Percentiles rank a stretch among this genome's conserved stretches.
phyloP scores from a whole-genome alignment of 2,888 invertebrate genomes.

The Cremastinae sp. region DNA sequence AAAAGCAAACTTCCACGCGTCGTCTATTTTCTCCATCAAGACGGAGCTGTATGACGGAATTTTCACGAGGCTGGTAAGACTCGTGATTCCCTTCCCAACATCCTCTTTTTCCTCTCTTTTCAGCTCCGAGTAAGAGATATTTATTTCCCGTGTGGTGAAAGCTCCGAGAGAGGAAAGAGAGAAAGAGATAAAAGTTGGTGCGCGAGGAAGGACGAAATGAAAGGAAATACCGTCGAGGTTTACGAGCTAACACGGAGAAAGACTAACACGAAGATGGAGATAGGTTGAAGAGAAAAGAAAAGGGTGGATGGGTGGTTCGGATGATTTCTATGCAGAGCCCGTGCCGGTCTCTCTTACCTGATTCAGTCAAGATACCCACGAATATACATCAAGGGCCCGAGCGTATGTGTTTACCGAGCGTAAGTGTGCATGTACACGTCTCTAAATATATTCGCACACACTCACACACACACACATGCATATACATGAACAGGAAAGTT shows the following conservation, averaged over 20 bases:
- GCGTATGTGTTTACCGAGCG: not conserved
- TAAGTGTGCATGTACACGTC: not conserved
- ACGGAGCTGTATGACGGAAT: conserved; percentile 16
- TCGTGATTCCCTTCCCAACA: conserved; percentile 55
- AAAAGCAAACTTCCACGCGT: conserved; percentile 30
- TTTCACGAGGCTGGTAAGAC: conserved; percentile 59
- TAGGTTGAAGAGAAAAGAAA: conserved; percentile 15
- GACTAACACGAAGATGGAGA: conserved; percentile 8
- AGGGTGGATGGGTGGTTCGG: conserved; percentile 19
- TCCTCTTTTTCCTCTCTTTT: not conserved
- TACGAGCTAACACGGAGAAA: conserved; percentile 31
- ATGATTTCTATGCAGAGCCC: conserved; percentile 66
- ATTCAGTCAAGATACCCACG: conserved; percentile 53
- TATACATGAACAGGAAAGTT: conserved; percentile 21
- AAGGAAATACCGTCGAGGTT: conserved; percentile 45
- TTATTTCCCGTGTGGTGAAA: not conserved
- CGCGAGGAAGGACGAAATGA: conserved; percentile 27
- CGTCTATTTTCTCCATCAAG: conserved; percentile 27
- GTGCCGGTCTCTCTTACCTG: conserved; percentile 62
- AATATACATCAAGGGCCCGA: not conserved
- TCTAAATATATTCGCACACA: not conserved
- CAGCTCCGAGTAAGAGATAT: not conserved
- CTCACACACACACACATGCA: no score
- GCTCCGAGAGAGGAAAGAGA: not conserved
- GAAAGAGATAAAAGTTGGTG: conserved; percentile 11